Conservation (phyloP, 2,113 vertebrate genomes). For the Leptobrachium leishanense region DNA sequence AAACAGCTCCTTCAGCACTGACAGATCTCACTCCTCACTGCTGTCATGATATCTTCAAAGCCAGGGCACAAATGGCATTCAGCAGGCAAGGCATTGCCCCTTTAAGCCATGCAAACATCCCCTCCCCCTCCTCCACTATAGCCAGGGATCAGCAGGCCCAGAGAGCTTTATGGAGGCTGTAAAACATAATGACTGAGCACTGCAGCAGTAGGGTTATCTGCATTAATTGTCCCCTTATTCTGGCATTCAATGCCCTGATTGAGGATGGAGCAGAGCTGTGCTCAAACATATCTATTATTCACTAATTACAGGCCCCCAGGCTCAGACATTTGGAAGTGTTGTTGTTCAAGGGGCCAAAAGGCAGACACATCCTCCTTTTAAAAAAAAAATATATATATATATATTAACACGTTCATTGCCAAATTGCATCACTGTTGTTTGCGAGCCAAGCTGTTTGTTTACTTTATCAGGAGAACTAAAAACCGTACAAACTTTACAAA, state of each 20-base stretch:
- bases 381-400: too few species aligned
- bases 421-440: too few species aligned
- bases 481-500: too few species aligned
- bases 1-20: conserved; percentile 28
- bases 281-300: conserved; percentile 12
- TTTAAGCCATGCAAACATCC: conserved; percentile 16
- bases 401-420: not conserved
- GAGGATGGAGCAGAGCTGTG: conserved; percentile 1
- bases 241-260: conserved; percentile 18
- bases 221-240: conserved; percentile 15
- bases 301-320: conserved; percentile 13
- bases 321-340: not conserved
- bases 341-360: not conserved
- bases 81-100: conserved; percentile 13
- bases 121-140: not conserved
- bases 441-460: too few species aligned
- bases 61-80: conserved; percentile 23
- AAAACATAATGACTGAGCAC: conserved; percentile 4
- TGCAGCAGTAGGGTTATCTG: conserved; percentile 5
- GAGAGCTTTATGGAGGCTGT: conserved; percentile 10
- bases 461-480: too few species aligned
- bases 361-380: not conserved
- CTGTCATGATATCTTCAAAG: conserved; percentile 29
- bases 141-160: not conserved
- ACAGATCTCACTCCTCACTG: conserved; percentile 40